Evolutionary conservation across 2,888 invertebrate genomes (phyloP).

Genomic region (Glaucopsyche alexis): DNA sequence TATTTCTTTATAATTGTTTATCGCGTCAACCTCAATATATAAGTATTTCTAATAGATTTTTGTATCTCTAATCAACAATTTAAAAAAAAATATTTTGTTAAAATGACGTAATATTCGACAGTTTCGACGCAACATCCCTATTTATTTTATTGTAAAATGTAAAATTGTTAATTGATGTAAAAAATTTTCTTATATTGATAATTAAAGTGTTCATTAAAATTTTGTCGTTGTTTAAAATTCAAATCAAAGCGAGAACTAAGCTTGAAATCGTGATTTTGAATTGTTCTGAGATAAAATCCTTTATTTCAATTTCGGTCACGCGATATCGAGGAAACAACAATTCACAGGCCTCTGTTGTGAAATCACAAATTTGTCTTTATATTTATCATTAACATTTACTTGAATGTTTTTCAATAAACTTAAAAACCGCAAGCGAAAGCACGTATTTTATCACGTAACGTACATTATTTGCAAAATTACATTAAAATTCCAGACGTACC

Average conservation of each 20-base stretch:
- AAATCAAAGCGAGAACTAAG: conserved; percentile 7
- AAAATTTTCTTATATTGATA: too few species aligned
- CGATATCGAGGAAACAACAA: background rate
- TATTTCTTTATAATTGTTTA: too few species aligned
- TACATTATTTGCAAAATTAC: conserved; percentile 22
- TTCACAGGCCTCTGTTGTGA: background rate
- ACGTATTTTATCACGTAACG: conserved; percentile 12
- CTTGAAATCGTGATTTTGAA: conserved; percentile 6
- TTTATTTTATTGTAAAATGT: too few species aligned
- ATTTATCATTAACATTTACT: conserved; percentile 15
- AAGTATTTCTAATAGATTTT: too few species aligned
- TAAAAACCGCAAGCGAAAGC: conserved; percentile 14
- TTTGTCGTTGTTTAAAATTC: background rate
- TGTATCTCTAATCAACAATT: too few species aligned
- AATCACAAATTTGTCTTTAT: background rate
- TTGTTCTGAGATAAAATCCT: background rate
- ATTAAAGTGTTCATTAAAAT: background rate
- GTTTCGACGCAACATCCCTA: too few species aligned
- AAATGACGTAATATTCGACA: too few species aligned
- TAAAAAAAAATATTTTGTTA: too few species aligned
- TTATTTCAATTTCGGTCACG: conserved; percentile 9
- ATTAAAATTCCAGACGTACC: conserved; percentile 18
- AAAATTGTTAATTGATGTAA: too few species aligned
- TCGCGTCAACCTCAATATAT: too few species aligned
- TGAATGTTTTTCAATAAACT: conserved; percentile 7